A percentile compares a stretch with the other conserved stretches of the same genome.
Evolutionary conservation across 1,140 invertebrate species (phyloP).

Genomic region (Sarcophaga bullata): DNA sequence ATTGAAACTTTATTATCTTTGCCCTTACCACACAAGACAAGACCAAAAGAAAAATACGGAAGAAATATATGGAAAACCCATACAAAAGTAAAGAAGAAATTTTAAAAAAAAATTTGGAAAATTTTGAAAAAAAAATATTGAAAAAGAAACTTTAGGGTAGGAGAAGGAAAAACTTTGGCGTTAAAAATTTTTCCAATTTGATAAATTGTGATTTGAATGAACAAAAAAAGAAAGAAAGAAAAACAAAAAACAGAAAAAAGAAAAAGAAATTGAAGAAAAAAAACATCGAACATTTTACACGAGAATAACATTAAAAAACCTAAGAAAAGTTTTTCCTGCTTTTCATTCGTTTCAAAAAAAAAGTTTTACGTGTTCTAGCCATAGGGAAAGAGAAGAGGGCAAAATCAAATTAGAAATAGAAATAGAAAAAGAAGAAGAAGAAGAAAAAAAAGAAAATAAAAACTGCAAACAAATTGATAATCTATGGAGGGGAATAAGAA

Average conservation of each 20-base stretch:
- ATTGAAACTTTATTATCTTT: slow-evolving; percentile 36
- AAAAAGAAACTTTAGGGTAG: neutral
- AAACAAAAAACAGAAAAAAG: too few species aligned
- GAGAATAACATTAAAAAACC: neutral
- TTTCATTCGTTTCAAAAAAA: neutral
- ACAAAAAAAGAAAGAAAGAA: neutral
- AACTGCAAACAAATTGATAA: slow-evolving; percentile 5
- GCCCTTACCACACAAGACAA: neutral
- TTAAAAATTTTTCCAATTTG: slow-evolving; percentile 34
- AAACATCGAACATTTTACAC: neutral
- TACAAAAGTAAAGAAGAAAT: neutral
- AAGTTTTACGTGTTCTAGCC: neutral
- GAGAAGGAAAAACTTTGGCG: slow-evolving; percentile 28
- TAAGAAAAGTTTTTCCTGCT: too few species aligned
- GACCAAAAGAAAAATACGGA: too few species aligned
- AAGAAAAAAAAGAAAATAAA: neutral
- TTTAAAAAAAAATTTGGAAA: neutral
- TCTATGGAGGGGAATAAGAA: neutral
- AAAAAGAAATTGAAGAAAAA: neutral
- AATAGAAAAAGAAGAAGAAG: neutral
- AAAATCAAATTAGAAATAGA: slow-evolving; percentile 11
- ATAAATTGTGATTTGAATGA: slow-evolving; percentile 38
- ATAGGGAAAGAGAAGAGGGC: too few species aligned
- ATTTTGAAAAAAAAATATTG: neutral
- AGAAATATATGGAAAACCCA: too few species aligned